Percentiles rank a stretch among this genome's conserved stretches.
These are phyloP conservation scores for Otus scops DNA, from an alignment of 2,797 vertebrate species.

Conservation along the genomic window DNA sequence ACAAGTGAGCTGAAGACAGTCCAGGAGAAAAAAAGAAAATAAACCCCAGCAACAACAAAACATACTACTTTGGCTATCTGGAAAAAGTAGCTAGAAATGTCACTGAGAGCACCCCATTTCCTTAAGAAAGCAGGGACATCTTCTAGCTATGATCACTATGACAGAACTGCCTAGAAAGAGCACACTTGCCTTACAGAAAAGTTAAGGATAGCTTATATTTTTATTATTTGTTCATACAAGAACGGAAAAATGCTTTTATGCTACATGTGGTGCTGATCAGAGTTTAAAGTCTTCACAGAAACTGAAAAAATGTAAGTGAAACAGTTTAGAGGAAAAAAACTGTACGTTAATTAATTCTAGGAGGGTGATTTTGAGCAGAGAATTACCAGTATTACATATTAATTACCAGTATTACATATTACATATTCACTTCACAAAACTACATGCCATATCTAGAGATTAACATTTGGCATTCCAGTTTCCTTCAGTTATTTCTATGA, in stretches of 20 bases:
- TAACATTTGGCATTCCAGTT: not conserved
- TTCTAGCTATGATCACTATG: not conserved
- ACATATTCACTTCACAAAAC: not conserved
- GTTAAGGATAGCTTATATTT: not conserved
- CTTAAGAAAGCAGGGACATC: not conserved
- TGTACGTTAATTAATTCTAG: not conserved
- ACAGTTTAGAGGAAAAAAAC: not conserved
- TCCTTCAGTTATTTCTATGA: not conserved
- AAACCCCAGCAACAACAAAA: not conserved
- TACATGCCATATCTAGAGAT: not conserved
- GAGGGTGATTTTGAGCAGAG: not conserved
- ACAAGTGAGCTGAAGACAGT: not conserved
- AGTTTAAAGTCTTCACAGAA: not conserved
- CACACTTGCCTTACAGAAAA: not conserved
- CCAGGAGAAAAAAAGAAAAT: not conserved
- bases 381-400: not conserved
- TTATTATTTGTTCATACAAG: not conserved
- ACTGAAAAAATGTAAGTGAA: not conserved
- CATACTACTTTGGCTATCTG: not conserved
- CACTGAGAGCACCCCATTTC: not conserved
- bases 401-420: not conserved
- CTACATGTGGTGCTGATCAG: not conserved
- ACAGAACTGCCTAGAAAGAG: not conserved
- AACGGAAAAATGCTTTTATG: not conserved
- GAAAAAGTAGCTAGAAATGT: not conserved